phyloP scores from a whole-genome alignment of 23 tunicate species.

The Clavelina lepadiformis region DNA sequence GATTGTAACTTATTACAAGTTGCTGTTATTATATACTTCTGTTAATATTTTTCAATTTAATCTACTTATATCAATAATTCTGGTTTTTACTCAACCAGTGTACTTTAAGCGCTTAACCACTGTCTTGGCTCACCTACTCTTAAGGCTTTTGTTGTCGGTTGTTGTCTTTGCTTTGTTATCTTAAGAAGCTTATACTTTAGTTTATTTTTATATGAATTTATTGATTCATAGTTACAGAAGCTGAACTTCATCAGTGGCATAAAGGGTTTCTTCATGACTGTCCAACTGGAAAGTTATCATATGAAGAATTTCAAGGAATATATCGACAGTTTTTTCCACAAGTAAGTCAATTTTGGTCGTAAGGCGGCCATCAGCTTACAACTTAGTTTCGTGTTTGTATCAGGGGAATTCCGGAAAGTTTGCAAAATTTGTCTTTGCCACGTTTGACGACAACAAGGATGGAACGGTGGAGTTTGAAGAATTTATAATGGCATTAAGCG shows the following conservation, averaged over 20 bases:
- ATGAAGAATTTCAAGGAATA: conserved; percentile 90
- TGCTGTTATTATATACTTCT: not conserved
- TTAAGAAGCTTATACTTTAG: not conserved
- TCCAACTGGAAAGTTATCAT: conserved; percentile 94
- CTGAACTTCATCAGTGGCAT: conserved; percentile 95
- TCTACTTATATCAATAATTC: too few species aligned
- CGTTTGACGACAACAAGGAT: conserved; percentile 96
- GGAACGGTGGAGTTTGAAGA: conserved; percentile 98
- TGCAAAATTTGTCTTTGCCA: conserved; percentile 95
- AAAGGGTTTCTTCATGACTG: conserved; percentile 97
- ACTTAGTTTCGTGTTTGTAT: not conserved
- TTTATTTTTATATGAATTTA: not conserved
- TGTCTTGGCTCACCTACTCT: too few species aligned
- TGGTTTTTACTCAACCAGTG: too few species aligned
- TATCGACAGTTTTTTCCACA: conserved; percentile 98
- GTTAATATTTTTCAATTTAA: too few species aligned
- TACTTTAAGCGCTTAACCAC: too few species aligned
- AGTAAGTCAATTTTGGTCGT: conserved; percentile 7
- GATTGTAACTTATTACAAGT: too few species aligned
- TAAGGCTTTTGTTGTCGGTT: too few species aligned
- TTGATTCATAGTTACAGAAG: conserved; percentile 67
- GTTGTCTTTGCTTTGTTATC: not conserved
- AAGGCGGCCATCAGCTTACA: not conserved
- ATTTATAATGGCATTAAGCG: conserved; percentile 88
- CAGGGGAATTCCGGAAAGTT: conserved; percentile 91